phyloP scores from a whole-genome alignment of 35 echinoderm and acorn worm genomes.

The Diadema setosum region DNA sequence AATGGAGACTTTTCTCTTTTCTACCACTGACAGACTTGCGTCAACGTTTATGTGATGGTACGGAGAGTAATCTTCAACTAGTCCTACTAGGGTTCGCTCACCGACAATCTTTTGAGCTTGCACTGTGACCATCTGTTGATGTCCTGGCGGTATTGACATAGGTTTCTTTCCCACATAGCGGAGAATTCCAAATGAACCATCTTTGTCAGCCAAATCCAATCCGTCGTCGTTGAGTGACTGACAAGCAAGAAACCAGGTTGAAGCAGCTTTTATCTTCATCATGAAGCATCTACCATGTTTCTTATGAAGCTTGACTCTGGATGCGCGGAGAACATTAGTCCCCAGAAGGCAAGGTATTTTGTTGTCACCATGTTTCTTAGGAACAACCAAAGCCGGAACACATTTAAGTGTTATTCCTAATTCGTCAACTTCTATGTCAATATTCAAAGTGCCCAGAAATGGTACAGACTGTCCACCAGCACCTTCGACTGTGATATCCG shows the following conservation, averaged over 20 bases:
- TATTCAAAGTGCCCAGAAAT: not conserved
- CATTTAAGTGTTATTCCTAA: not conserved
- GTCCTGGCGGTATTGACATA: not conserved
- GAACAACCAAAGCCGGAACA: slow-evolving; percentile 1
- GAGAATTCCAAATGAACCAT: not conserved
- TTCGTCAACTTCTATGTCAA: not conserved
- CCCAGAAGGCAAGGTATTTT: not conserved
- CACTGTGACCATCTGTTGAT: not conserved
- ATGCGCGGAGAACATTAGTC: slow-evolving; percentile 1
- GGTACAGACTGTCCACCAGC: slow-evolving; percentile 3
- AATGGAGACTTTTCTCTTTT: not conserved
- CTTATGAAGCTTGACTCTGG: not conserved
- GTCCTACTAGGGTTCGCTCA: not conserved
- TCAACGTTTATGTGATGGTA: not conserved
- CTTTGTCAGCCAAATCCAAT: not conserved
- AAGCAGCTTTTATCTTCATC: not conserved
- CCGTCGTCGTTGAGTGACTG: not conserved
- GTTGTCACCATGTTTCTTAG: not conserved
- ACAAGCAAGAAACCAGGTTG: not conserved
- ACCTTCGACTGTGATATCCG: not conserved
- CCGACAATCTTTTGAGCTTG: not conserved
- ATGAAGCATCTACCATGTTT: not conserved
- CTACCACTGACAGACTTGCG: not conserved
- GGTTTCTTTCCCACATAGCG: not conserved
- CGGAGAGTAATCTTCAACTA: not conserved